Evolutionary conservation across 2,888 invertebrate genomes (phyloP).

Genomic region (Dryocosmus kuriphilus): DNA sequence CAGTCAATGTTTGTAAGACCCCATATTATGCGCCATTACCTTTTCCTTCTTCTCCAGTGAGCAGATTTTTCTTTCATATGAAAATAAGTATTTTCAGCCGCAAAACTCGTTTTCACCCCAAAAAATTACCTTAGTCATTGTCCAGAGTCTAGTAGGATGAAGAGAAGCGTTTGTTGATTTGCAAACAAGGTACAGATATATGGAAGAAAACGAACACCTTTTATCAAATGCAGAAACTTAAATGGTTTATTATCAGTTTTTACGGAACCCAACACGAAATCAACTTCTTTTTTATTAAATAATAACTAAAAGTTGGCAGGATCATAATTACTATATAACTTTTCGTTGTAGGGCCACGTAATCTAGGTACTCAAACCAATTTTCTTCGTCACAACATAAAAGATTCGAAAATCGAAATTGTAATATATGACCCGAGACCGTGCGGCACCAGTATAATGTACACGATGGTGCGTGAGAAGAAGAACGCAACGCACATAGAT

Average conservation of each 20-base stretch:
- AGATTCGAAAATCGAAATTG: background rate
- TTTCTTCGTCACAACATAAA: no score
- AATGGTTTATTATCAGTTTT: background rate
- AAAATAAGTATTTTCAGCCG: constrained; percentile 7
- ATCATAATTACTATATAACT: no score
- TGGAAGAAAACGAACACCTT: background rate
- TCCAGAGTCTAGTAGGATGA: background rate
- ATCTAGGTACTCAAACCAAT: no score
- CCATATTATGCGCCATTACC: background rate
- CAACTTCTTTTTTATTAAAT: no score
- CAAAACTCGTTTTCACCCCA: background rate
- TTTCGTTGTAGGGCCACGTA: no score
- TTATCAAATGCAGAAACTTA: background rate
- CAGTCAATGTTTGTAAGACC: background rate
- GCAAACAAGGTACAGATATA: background rate
- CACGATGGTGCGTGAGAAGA: constrained; percentile 9
- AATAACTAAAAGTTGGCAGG: no score
- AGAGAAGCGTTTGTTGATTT: background rate
- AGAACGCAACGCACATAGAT: constrained; percentile 13
- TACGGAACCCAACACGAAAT: no score
- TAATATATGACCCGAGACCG: background rate
- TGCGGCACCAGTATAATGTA: background rate
- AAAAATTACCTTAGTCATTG: background rate
- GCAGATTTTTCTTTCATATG: constrained; percentile 10
- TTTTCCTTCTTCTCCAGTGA: background rate